A percentile compares a stretch with the other conserved stretches of the same genome.
phyloP scores from a whole-genome alignment of 2,113 vertebrate species.

The Lagopus leucura region DNA sequence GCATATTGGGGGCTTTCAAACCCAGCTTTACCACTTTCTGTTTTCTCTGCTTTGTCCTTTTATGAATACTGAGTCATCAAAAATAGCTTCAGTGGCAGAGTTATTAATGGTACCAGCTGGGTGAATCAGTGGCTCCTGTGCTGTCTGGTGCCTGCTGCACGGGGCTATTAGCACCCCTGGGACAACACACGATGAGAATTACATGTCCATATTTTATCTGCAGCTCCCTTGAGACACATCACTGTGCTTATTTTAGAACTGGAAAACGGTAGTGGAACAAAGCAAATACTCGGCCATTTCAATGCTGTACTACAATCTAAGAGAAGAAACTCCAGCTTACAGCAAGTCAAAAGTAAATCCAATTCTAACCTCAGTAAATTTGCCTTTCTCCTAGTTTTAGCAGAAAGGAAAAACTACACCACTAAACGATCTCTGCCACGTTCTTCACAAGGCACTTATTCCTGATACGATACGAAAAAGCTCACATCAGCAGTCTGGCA shows the following conservation, averaged over 20 bases:
- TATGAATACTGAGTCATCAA: conserved; percentile 73
- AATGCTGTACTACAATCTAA: neutral
- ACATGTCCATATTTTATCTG: conserved; percentile 47
- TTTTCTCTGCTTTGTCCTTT: conserved; percentile 70
- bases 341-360: conserved; percentile 8
- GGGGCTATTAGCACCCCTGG: neutral
- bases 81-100: conserved; percentile 64
- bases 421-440: neutral
- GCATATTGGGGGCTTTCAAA: conserved; percentile 70
- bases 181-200: conserved; percentile 45
- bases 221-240: conserved; percentile 20
- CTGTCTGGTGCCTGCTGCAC: conserved; percentile 24
- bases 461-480: conserved; percentile 36
- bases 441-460: conserved; percentile 1
- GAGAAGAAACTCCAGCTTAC: neutral
- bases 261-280: conserved; percentile 9
- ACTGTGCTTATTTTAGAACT: conserved; percentile 44
- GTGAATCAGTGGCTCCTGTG: conserved; percentile 58
- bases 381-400: neutral
- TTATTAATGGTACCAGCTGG: conserved; percentile 60
- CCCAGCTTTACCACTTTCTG: conserved; percentile 65
- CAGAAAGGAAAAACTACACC: neutral
- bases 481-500: conserved; percentile 56
- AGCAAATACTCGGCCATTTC: conserved; percentile 4
- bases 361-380: neutral